Conservation (phyloP, 2,888 invertebrate genomes). For the Sarcophaga carnaria region DNA sequence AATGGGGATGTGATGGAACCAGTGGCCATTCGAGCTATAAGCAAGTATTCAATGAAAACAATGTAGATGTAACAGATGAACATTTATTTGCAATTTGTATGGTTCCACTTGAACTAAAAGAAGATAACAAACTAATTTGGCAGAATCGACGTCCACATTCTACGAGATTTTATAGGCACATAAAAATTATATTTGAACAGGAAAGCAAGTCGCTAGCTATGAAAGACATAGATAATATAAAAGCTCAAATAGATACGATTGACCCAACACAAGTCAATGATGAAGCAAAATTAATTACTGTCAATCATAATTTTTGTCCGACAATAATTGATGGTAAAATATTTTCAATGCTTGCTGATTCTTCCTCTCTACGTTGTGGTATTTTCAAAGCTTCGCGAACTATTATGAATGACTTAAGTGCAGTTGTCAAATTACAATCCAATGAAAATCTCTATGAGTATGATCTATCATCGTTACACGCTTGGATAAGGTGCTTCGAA, state of each 20-base stretch:
- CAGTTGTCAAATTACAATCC: constrained; percentile 33
- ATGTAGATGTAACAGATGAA: constrained; percentile 39
- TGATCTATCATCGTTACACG: constrained; percentile 45
- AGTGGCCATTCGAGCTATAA: constrained; percentile 40
- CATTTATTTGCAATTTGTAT: constrained; percentile 26
- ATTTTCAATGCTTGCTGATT: constrained; percentile 14
- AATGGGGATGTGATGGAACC: constrained; percentile 32
- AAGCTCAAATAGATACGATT: constrained; percentile 41
- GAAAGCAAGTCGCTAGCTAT: constrained; percentile 35
- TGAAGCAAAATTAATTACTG: constrained; percentile 3
- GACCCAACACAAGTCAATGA: constrained; percentile 20
- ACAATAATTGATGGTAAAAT: not conserved
- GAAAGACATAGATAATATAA: constrained; percentile 30
- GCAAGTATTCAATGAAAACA: constrained; percentile 46
- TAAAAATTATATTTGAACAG: constrained; percentile 23
- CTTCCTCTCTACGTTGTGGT: constrained; percentile 3
- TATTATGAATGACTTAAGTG: constrained; percentile 42
- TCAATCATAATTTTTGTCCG: constrained; percentile 8
- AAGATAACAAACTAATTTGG: constrained; percentile 9
- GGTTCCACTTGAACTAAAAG: too few species aligned
- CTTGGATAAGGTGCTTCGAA: constrained; percentile 51
- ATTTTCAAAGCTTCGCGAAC: constrained; percentile 37
- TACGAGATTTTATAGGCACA: not conserved
- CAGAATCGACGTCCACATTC: constrained; percentile 35
- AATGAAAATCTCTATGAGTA: constrained; percentile 39